Percentiles rank a stretch among this genome's conserved stretches.
Conservation (phyloP, 2,113 vertebrate species). For the Calonectris borealis region DNA sequence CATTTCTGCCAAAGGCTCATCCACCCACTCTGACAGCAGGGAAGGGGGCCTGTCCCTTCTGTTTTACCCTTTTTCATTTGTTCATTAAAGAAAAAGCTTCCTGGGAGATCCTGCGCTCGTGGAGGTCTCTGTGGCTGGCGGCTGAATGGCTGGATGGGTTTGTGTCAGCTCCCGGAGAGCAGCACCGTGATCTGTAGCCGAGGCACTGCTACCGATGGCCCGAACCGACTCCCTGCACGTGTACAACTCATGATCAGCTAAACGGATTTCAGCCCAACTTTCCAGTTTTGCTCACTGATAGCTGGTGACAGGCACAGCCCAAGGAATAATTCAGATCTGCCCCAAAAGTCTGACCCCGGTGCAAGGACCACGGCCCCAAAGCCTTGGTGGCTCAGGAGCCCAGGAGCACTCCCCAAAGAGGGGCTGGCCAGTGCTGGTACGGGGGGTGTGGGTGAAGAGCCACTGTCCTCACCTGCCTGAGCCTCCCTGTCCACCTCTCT, state of each 20-base stretch:
- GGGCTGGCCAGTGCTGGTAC: not conserved
- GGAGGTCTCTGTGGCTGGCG: not conserved
- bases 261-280: not conserved
- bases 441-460: not conserved
- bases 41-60: not conserved
- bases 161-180: not conserved
- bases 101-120: not conserved
- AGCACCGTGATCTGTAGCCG: rapidly evolving
- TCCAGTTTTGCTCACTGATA: not conserved
- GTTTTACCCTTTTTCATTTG: not conserved
- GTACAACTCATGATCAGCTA: not conserved
- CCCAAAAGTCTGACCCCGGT: not conserved
- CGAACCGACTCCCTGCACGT: rapidly evolving
- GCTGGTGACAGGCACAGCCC: not conserved
- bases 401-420: not conserved
- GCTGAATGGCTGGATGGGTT: not conserved
- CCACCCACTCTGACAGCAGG: not conserved
- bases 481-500: not conserved
- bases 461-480: not conserved
- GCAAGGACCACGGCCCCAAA: not conserved
- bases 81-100: not conserved
- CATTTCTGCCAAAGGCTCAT: not conserved
- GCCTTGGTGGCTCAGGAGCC: not conserved
- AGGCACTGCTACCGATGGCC: not conserved
- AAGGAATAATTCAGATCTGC: not conserved